phyloP scores from a whole-genome alignment of 53 echinoderm and acorn worm species.

The Henricia sp. region DNA sequence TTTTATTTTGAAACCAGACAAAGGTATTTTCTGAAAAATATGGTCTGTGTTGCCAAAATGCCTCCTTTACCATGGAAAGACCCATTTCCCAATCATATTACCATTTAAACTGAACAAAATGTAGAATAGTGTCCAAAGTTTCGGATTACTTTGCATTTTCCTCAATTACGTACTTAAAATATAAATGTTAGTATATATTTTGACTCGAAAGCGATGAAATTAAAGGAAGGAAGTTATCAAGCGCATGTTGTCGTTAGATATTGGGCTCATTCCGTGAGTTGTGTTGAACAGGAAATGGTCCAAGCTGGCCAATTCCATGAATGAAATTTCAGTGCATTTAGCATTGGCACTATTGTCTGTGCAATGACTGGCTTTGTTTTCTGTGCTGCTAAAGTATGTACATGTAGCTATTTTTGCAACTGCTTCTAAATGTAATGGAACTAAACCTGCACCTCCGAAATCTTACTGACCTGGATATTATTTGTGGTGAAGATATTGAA shows the following conservation, averaged over 20 bases:
- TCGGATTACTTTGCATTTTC: background rate
- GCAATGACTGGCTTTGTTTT: background rate
- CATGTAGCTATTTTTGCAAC: too few species aligned
- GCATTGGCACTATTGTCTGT: background rate
- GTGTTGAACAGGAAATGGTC: conserved; percentile 22
- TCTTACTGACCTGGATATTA: conserved; percentile 10
- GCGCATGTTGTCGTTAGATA: background rate
- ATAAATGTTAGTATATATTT: background rate
- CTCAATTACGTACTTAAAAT: background rate
- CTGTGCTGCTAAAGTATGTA: too few species aligned
- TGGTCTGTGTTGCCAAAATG: too few species aligned
- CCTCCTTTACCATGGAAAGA: too few species aligned
- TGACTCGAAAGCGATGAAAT: too few species aligned
- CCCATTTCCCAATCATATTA: too few species aligned
- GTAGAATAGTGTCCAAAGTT: conserved; percentile 1
- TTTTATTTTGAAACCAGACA: too few species aligned
- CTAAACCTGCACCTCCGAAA: conserved; percentile 12
- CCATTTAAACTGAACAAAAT: too few species aligned
- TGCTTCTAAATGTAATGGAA: too few species aligned
- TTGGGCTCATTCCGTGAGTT: conserved; percentile 3
- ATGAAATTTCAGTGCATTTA: background rate
- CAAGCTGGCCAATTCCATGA: background rate
- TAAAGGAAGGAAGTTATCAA: conserved; percentile 40
- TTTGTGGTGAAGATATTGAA: conserved; percentile 41
- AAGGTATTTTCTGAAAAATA: too few species aligned